phyloP scores from a whole-genome alignment of 1,140 invertebrate species.

The Drosophila elegans region DNA sequence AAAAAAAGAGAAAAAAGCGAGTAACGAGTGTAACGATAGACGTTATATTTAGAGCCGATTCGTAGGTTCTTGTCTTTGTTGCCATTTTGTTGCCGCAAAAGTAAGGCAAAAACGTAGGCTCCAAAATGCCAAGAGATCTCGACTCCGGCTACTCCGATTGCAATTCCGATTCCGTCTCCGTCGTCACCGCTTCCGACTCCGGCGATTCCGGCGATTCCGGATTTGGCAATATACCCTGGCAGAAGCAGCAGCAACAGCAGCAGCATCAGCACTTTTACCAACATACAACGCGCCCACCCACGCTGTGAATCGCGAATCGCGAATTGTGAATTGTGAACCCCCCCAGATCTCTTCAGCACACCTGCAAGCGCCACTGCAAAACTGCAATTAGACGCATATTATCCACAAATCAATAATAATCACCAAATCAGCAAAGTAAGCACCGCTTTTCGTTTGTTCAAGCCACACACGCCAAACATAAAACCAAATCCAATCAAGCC shows the following conservation, averaged over 20 bases:
- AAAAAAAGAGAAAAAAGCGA: constrained; percentile 58
- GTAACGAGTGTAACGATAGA: constrained; percentile 75
- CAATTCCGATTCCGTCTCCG: constrained; percentile 38
- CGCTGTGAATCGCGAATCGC: constrained; percentile 57
- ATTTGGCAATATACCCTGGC: constrained; percentile 37
- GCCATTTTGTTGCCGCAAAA: constrained; percentile 1
- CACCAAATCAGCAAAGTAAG: constrained; percentile 55
- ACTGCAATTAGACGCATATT: constrained; percentile 34
- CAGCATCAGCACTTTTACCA: constrained; percentile 69
- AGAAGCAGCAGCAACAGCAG: constrained; percentile 57
- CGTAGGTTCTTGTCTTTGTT: constrained; percentile 57
- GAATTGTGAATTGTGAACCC: constrained; percentile 26
- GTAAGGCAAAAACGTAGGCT: constrained; percentile 18
- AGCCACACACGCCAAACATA: constrained; percentile 28
- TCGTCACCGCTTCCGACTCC: constrained; percentile 39
- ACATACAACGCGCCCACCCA: constrained; percentile 73
- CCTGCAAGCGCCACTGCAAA: constrained; percentile 45
- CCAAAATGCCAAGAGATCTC: constrained; percentile 76
- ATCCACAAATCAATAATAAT: constrained; percentile 55
- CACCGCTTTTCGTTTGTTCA: constrained; percentile 47
- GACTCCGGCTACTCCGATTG: constrained; percentile 47
- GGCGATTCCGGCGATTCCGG: constrained; percentile 32
- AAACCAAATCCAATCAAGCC: background rate
- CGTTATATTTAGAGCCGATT: constrained; percentile 77
- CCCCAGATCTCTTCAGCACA: constrained; percentile 29